Evolutionary conservation across 2,888 invertebrate genomes (phyloP), one percentile per base, ranked within the genome.

Genomic region (Timema podura): DNA sequence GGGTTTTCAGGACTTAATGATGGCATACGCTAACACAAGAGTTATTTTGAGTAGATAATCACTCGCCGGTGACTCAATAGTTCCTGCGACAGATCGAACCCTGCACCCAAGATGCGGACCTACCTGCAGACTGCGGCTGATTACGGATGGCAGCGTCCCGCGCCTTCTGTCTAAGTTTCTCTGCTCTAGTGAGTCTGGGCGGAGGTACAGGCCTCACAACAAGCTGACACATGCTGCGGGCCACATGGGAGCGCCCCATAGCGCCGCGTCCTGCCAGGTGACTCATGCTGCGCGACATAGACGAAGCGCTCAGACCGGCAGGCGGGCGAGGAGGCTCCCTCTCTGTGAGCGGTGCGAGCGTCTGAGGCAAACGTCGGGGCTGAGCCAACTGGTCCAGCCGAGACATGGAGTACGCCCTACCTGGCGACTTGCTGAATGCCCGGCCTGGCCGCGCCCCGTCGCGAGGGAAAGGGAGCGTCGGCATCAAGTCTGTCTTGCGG

Each of bases 351-450:
- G 82, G 77, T 74, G 79, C 80, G 48, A 76, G 75, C 64, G 75
- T 67, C 45, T 73, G 72, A 54, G 76, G 78, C 75, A 85, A 85
- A 77, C 86, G 84, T 77, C 90, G 85, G 76, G 91, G 91, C 83
- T 88, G 88, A 77, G 91, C 87, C 82, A 91, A 86, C 81, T 90
- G 89, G 88, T 95, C 95, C 85, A 95, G 89, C 78, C 95, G 90
- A 80, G 94, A 92, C 94, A 95, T 94, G 82, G 94, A 94, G 85
- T 91, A 91, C 80, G 95, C 94, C 88, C 95, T 93, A 88, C 91
- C 91, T 90, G 88, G 88, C 73, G 84, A 82, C 74, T 82, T 81
- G 77, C 80, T 78, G 78, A 82, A 80, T 61, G 64, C 72, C 44
- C 69, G 67, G 6, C 66, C 46, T 15, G 70, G 68, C 11, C 68